phyloP scores from a whole-genome alignment of 2,113 vertebrate species.

The Lophotis ruficrista region DNA sequence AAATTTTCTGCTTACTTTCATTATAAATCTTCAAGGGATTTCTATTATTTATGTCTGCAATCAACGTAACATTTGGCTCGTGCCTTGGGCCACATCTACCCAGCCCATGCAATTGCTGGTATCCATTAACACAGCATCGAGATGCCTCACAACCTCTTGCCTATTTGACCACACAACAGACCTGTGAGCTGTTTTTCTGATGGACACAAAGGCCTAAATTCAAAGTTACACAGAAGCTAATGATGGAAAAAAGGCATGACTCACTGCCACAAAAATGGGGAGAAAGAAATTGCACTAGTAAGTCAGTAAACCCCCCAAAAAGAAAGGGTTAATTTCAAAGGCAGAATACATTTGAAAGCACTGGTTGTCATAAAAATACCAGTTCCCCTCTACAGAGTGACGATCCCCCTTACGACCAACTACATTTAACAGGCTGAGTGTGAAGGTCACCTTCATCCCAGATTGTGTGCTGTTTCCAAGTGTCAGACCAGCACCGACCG shows the following conservation, averaged over 20 bases:
- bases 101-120: background rate
- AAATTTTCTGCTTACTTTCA: background rate
- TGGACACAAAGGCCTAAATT: background rate
- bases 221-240: background rate
- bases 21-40: background rate
- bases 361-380: background rate
- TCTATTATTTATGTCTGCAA: background rate
- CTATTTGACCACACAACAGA: background rate
- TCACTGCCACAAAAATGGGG: background rate
- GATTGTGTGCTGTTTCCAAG: background rate
- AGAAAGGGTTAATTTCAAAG: background rate
- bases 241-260: background rate
- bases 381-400: background rate
- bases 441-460: background rate
- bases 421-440: background rate
- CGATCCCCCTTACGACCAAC: background rate
- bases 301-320: background rate
- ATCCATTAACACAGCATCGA: background rate
- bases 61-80: background rate
- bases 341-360: background rate
- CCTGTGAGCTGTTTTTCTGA: background rate
- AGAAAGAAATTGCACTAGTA: background rate
- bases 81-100: rapidly evolving
- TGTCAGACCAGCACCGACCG: background rate
- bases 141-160: background rate